Base-by-base conservation (phyloP, 2,888 invertebrate genomes). In the Suillia variegata region DNA sequence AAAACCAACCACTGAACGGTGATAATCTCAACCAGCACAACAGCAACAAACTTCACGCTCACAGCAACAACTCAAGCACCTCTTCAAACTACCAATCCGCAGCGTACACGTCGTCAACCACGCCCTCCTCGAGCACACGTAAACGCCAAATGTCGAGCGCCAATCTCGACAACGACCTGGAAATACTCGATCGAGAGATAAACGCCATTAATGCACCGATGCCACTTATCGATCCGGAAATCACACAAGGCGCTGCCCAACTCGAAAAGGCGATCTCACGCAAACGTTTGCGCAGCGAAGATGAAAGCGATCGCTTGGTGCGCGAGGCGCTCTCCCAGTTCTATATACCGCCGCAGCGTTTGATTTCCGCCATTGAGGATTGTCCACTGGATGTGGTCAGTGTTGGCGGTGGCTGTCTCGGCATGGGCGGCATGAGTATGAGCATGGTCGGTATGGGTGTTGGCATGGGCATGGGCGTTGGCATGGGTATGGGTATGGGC, bases 271-370 rank as follows among this genome's bases (percentile, higher is more conserved):
- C 81, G 2, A 69, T 80, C 2, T 78, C 81, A 15, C 71, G 81
- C n/a, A 82, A 82, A 62, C 78, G 82, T 1, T 65, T 75, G 65
- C 80, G 86, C 42, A 85, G 84, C 69, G 87, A 87, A 65, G 87
- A 87, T 54, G 84, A 86, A 69, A 88, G 88, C 68, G 89, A 89
- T 72, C 85, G 87, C 56, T 85, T 88, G 74, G 87, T 89, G 48
- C 87, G 88, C 67, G 89, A 88, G 70, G 88, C 89, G 4, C 84
- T 90, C 61, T 88, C 88, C 61, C 89, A 89, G 72, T 89, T 89
- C 73, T 90, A 89, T 75, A 87, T 89, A 62, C 88, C 89, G 12
- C 88, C 89, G 1, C 89, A 89, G 24, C 83, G 88, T 58, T 84
- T 89, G 74, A 83, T 89, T 61, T 87, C 89, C 26, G 87, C 87